Conservation (phyloP, 2,113 vertebrate species). For the Corythornis cristatus region DNA sequence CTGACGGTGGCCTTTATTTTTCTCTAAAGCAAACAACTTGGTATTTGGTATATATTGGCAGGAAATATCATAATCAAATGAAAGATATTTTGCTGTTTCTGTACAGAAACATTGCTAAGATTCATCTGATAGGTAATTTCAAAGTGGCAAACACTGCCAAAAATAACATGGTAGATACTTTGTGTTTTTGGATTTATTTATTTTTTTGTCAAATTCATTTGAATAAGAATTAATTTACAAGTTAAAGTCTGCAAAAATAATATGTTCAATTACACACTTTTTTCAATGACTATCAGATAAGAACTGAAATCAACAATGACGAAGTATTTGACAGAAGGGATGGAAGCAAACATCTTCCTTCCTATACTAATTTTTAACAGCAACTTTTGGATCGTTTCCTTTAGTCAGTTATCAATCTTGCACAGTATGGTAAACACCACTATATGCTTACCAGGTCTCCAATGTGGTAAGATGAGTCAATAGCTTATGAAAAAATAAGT, state of each 20-base stretch:
- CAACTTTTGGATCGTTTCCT: fast-evolving
- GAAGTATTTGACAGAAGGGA: not conserved
- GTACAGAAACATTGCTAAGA: not conserved
- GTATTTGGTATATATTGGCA: not conserved
- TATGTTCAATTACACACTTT: not conserved
- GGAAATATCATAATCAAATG: not conserved
- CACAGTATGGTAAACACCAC: not conserved
- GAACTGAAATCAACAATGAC: not conserved
- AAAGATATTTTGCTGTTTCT: not conserved
- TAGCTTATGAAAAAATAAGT: not conserved
- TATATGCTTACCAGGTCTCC: not conserved
- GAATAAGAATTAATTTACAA: not conserved
- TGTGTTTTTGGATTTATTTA: not conserved
- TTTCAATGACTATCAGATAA: not conserved
- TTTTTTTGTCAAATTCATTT: not conserved
- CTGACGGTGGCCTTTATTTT: not conserved
- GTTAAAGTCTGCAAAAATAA: not conserved
- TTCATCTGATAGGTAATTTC: not conserved
- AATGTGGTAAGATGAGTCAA: not conserved
- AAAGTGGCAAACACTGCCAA: not conserved
- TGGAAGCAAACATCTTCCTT: not conserved
- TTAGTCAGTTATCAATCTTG: not conserved
- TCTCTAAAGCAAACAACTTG: not conserved
- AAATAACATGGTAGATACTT: not conserved
- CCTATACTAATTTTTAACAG: not conserved